Conservation (phyloP, 2,888 invertebrate species). For the Drosophila incognita region DNA sequence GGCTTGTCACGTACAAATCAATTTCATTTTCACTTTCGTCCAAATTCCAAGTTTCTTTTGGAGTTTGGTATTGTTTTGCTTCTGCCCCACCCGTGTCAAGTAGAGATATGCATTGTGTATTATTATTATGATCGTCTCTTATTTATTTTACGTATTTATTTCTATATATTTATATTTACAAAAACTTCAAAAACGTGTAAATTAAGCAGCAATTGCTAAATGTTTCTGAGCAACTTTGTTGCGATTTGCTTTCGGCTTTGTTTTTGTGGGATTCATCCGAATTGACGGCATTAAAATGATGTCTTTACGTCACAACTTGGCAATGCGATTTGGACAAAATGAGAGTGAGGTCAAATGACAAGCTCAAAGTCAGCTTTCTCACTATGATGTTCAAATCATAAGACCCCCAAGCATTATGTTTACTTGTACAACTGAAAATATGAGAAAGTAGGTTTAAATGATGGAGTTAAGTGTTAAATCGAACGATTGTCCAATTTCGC, state of each 20-base stretch:
- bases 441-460: constrained; percentile 1
- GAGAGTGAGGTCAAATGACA: constrained; percentile 10
- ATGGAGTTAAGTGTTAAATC: not conserved
- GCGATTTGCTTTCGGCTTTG: not conserved
- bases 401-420: not conserved
- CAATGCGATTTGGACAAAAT: constrained; percentile 25
- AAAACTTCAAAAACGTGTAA: not conserved
- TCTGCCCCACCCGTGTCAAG: not conserved
- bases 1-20: constrained; percentile 61
- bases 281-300: constrained; percentile 35
- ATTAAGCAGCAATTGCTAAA: constrained; percentile 19
- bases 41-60: constrained; percentile 42
- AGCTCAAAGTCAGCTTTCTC: constrained; percentile 27
- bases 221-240: constrained; percentile 1
- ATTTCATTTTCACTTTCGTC: constrained; percentile 69
- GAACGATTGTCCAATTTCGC: not conserved
- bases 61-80: constrained; percentile 24
- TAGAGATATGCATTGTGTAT: constrained; percentile 36
- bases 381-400: constrained; percentile 19
- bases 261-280: constrained; percentile 3
- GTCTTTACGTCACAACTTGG: constrained; percentile 26
- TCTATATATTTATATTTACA: constrained; percentile 20
- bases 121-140: not conserved
- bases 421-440: not conserved
- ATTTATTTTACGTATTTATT: constrained; percentile 1